A percentile compares a stretch with the other conserved stretches of the same genome.
These are phyloP conservation scores for Odiellus spinosus DNA, from an alignment of 2,888 invertebrate genomes.

Conservation along the genomic window DNA sequence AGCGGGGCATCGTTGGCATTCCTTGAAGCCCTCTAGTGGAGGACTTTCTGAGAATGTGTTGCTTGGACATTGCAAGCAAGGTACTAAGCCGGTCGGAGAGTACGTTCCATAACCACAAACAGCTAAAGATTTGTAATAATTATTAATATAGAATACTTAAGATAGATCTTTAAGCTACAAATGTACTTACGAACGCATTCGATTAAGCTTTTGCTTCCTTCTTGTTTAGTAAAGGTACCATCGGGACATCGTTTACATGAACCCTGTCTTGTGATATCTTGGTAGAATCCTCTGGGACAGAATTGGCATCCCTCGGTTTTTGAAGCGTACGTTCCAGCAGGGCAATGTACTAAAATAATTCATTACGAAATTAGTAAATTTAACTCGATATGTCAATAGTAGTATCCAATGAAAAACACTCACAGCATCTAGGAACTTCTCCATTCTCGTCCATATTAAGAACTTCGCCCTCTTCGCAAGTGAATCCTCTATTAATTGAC, in stretches of 20 bases:
- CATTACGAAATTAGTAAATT: constrained; percentile 1
- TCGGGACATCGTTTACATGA: constrained; percentile 76
- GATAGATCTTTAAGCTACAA: not conserved
- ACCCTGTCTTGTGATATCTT: constrained; percentile 78
- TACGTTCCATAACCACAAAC: constrained; percentile 93
- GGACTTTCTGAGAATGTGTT: constrained; percentile 78
- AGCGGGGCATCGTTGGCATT: constrained; percentile 80
- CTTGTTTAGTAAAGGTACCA: constrained; percentile 66
- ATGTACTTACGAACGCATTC: constrained; percentile 51
- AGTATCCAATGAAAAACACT: constrained; percentile 32
- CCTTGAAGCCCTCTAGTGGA: constrained; percentile 76
- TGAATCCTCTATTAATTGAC: constrained; percentile 70
- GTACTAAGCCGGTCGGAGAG: constrained; percentile 80
- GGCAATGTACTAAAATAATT: constrained; percentile 68
- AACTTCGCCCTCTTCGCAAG: constrained; percentile 83
- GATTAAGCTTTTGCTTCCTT: constrained; percentile 53
- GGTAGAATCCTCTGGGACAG: constrained; percentile 83
- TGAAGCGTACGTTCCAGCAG: constrained; percentile 85
- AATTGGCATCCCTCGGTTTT: constrained; percentile 79
- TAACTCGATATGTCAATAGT: not conserved
- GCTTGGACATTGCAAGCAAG: constrained; percentile 82
- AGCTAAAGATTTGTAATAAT: constrained; percentile 29
- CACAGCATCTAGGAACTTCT: constrained; percentile 68
- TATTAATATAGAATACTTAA: not conserved
- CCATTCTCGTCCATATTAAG: constrained; percentile 48